Percentiles rank a stretch among this genome's conserved stretches.
Conservation (phyloP, 2,113 vertebrate species). For the Peromyscus maniculatus region DNA sequence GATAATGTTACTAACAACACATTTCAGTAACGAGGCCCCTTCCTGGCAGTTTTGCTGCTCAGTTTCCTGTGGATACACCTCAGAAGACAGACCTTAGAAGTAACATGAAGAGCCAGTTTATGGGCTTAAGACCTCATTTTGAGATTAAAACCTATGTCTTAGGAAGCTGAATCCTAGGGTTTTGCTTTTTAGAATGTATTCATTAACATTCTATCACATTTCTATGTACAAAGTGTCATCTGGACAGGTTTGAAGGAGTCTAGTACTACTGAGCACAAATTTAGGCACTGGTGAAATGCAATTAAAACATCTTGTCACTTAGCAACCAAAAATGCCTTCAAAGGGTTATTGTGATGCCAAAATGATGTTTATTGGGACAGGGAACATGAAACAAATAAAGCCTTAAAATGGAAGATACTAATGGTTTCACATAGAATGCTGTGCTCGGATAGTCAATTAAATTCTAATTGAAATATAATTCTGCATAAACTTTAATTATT, state of each 20-base stretch:
- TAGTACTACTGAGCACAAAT: constrained; percentile 23
- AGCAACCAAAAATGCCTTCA: not conserved
- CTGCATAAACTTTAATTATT: constrained; percentile 56
- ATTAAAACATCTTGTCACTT: not conserved
- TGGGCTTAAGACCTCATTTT: not conserved
- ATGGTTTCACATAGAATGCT: constrained; percentile 24
- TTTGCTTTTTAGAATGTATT: constrained; percentile 6
- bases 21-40: not conserved
- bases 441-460: constrained; percentile 7
- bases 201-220: not conserved
- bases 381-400: constrained; percentile 3
- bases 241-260: not conserved
- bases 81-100: not conserved
- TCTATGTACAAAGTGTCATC: not conserved
- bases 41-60: not conserved
- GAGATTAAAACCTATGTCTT: not conserved
- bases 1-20: constrained; percentile 7
- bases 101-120: not conserved
- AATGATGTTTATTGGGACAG: not conserved
- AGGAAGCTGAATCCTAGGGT: not conserved
- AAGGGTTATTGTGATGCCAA: not conserved
- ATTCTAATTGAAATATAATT: constrained; percentile 52
- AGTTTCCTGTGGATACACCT: constrained; percentile 10
- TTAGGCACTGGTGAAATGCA: constrained; percentile 3
- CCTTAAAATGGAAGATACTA: constrained; percentile 9